These are phyloP conservation scores for Agrochola macilenta DNA, from an alignment of 2,888 invertebrate species.

Conservation along the genomic window DNA sequence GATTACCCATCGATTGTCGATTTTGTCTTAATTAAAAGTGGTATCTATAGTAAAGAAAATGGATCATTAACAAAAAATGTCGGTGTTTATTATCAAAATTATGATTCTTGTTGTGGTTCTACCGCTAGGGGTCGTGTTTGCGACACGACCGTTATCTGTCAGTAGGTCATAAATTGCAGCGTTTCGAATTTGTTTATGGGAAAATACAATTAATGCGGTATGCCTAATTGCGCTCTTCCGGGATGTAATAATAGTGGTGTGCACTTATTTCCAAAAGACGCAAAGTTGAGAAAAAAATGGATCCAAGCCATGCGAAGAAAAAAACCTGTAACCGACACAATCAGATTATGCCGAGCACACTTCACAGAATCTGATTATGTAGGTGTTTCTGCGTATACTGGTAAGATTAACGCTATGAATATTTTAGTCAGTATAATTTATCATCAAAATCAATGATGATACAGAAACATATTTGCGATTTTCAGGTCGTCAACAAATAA, in stretches of 20 bases:
- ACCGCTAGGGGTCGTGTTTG: conserved; percentile 27
- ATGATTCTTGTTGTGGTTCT: neutral
- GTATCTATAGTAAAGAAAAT: neutral
- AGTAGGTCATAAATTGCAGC: neutral
- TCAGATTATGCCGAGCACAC: conserved; percentile 33
- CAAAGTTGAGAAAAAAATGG: conserved; percentile 43
- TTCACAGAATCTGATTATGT: conserved; percentile 31
- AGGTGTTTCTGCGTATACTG: conserved; percentile 27
- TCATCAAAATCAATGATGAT: neutral
- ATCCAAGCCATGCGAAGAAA: conserved; percentile 36
- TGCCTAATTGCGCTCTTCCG: conserved; percentile 26
- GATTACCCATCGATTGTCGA: neutral
- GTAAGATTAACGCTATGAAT: neutral
- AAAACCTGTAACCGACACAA: conserved; percentile 24
- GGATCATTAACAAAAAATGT: neutral
- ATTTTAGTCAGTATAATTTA: neutral
- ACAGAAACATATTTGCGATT: neutral
- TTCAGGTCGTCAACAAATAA: conserved; percentile 24
- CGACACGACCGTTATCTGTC: conserved; percentile 17
- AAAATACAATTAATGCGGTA: conserved; percentile 9
- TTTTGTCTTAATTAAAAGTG: neutral
- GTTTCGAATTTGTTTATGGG: conserved; percentile 15
- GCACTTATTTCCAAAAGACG: conserved; percentile 43
- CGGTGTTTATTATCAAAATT: neutral
- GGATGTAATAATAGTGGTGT: conserved; percentile 35